A percentile compares a stretch with the other conserved stretches of the same genome.
phyloP scores from a whole-genome alignment of 2,797 vertebrate genomes.

The Rousettus madagascariensis region DNA sequence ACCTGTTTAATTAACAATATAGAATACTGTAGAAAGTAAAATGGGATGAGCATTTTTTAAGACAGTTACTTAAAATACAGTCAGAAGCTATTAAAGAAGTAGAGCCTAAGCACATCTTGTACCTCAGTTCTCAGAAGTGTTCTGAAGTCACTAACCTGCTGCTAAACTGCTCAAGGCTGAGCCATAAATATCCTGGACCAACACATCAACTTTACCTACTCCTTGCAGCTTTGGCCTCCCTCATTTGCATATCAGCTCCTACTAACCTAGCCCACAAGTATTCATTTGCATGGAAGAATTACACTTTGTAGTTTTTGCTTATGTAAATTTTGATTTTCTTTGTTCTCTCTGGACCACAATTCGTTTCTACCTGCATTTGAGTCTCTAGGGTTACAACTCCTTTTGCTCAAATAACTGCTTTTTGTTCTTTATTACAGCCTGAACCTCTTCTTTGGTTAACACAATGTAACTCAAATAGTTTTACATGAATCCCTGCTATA shows the following conservation, averaged over 20 bases:
- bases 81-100: background rate
- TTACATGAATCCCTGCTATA: background rate
- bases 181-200: background rate
- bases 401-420: background rate
- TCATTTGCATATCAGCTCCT: background rate
- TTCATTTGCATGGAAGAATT: no score
- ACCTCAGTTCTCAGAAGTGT: background rate
- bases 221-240: background rate
- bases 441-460: background rate
- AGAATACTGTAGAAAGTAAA: background rate
- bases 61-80: background rate
- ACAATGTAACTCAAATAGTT: background rate
- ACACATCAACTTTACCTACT: background rate
- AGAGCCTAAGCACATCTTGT: background rate
- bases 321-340: background rate
- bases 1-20: background rate
- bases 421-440: background rate
- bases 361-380: background rate
- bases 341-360: background rate
- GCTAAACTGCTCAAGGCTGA: background rate
- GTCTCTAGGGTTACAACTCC: background rate
- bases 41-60: background rate
- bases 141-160: background rate
- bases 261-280: background rate
- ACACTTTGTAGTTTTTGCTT: no score